phyloP scores from a whole-genome alignment of 2,113 vertebrate genomes.

The Lepisosteus osseus region DNA sequence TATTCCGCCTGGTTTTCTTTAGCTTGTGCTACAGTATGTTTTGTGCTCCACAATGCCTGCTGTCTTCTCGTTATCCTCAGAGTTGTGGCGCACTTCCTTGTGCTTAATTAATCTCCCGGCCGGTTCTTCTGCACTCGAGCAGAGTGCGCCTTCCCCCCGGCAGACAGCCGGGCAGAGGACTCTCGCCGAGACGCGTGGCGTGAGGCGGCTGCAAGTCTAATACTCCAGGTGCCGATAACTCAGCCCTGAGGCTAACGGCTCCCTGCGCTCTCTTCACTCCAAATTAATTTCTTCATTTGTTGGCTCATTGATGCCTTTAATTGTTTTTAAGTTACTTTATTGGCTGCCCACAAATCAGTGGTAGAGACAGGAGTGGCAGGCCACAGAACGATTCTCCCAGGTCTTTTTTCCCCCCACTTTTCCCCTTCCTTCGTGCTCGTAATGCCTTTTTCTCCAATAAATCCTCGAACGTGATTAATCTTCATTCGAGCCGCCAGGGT shows the following conservation, averaged over 20 bases:
- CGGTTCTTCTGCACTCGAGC: too few species aligned
- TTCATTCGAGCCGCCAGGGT: constrained; percentile 1
- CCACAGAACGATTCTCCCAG: too few species aligned
- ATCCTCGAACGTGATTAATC: background rate
- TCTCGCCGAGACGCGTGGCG: background rate
- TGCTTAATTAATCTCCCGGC: too few species aligned
- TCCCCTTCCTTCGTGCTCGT: background rate
- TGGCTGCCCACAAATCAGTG: constrained; percentile 22
- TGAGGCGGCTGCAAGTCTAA: background rate
- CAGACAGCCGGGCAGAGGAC: background rate
- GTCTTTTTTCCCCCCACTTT: background rate
- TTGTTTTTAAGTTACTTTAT: constrained; percentile 31
- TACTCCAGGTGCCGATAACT: constrained; percentile 17
- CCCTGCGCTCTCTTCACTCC: constrained; percentile 15
- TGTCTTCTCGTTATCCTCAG: too few species aligned
- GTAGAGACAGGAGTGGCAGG: constrained; percentile 1
- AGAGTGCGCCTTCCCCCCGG: too few species aligned
- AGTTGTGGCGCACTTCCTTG: too few species aligned
- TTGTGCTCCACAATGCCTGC: too few species aligned
- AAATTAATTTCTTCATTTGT: constrained; percentile 36
- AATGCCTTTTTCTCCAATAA: background rate
- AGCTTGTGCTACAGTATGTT: too few species aligned
- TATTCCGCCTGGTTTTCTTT: too few species aligned
- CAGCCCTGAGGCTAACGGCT: constrained; percentile 19
- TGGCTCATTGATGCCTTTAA: constrained; percentile 35